Evolutionary conservation across 2,888 invertebrate species (phyloP), one percentile per base, ranked within the genome.

Genomic region (Polietes domitor): DNA sequence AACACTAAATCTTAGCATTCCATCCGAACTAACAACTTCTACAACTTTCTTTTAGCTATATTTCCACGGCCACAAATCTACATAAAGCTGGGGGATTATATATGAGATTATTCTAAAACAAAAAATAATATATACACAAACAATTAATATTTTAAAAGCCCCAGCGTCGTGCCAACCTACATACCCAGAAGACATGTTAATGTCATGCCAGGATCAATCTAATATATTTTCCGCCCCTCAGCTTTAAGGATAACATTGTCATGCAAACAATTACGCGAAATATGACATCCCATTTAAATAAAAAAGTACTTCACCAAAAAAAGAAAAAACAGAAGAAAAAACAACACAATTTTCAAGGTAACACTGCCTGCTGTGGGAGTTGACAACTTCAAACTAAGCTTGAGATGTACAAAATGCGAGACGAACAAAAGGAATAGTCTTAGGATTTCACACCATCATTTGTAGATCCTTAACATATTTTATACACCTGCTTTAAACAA

Each of bases 361-460:
- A 21, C 43, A 37, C 63, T n/a, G 9, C 37, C 7, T n/a, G 24
- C 43, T 21, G 7, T 43, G 68, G 68, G 24, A 43, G 68, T 24
- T 41, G 32, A 6, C 41, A 41, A 19, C 41, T 65, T 21, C 37
- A 17, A 43, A 24, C 43, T 68, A 24, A 68, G 41, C 43, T 68
- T 21, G 24, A 68, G n/a, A 21, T 68, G 68, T 68, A 68, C n/a
- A n/a, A n/a, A 68, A 68, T 41, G 32, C 41, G 24, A 68, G 21
- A 19, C 41, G 24, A 17, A 68, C 37, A 65, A 24, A 68, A 43
- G 61, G 24, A 41, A 68, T 24, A 24, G 68, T 68, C 41, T 43
- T 68, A 68, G 43, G 43, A 43, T 68, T 68, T 68, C 43, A 68
- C 68, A 68, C 68, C 68, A 43, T 68, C 37, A 43, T 68, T 68